These are phyloP conservation scores for Dinoponera quadriceps DNA, from an alignment of 1,140 invertebrate genomes.

Conservation along the genomic window DNA sequence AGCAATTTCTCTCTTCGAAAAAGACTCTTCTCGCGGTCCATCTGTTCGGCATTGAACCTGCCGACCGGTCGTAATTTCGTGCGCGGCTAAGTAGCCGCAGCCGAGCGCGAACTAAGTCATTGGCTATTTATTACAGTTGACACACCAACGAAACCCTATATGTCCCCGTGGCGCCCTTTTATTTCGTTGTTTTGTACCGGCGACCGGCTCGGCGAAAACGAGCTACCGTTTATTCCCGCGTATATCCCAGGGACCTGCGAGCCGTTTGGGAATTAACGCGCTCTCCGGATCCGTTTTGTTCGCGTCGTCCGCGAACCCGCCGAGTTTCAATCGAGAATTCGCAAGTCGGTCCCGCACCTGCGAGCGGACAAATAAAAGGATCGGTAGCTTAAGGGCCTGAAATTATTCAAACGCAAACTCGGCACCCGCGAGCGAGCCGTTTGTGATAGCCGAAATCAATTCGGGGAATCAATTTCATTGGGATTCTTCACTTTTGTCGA, in stretches of 20 bases:
- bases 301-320: constrained; percentile 55
- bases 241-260: constrained; percentile 45
- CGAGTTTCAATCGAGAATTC: constrained; percentile 57
- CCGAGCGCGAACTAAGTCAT: constrained; percentile 77
- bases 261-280: constrained; percentile 50
- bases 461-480: constrained; percentile 36
- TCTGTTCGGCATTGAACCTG: constrained; percentile 35
- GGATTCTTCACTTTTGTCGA: constrained; percentile 14
- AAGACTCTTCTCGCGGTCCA: constrained; percentile 25
- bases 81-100: constrained; percentile 60
- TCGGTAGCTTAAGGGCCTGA: constrained; percentile 6
- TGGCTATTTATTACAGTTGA: constrained; percentile 81
- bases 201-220: constrained; percentile 59
- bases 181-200: constrained; percentile 40
- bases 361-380: constrained; percentile 41
- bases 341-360: constrained; percentile 39
- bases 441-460: constrained; percentile 31
- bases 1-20: not conserved
- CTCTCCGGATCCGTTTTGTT: constrained; percentile 41
- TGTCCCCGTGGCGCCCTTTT: constrained; percentile 57
- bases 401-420: constrained; percentile 44
- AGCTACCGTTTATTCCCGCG: constrained; percentile 66
- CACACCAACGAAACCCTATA: constrained; percentile 65
- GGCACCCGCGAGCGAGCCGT: not conserved
- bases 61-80: constrained; percentile 65